Evolutionary conservation across 2,113 vertebrate genomes (phyloP), one percentile per base, ranked within the genome.

Genomic region (Phalacrocorax brasilianus): DNA sequence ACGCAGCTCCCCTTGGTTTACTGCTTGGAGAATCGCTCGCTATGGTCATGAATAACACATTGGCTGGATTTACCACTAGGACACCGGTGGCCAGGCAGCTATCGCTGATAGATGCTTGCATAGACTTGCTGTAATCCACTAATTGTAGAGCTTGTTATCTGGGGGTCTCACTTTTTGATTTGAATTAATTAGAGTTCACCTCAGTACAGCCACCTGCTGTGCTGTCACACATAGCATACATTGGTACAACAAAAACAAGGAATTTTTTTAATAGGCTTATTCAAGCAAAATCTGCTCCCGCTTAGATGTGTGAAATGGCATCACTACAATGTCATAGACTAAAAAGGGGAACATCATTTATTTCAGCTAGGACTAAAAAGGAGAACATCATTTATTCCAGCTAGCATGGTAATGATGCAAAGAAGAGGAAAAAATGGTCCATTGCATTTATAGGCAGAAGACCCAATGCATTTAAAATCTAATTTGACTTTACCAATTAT

Each of bases 131-230:
- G 93, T 95, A 98, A 97, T 96, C 93, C 83, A 77, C 97, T 98
- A 98, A 98, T 98, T 98, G 98, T 94, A 96, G 88, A 96, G 96
- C 97, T 98, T 97, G 95, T 98, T 97, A 96, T 89, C 85, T 42
- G 42, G 78, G 92, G 97, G 93, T 97, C 97, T 97, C 89, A 88
- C 86, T 98, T 96, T 97, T 95, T 97, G 95, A 97, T 98, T 96
- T 91, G 89, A 98, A 97, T 97, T 98, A 98, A 98, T 98, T 98
- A 97, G 97, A 93, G 95, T 94, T 96, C 93, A 97, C 95, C 96
- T 98, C 92, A 20, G 68, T 96, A 85, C 75, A 96, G 89, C 94
- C 96, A 93, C 97, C 94, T 96, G 92, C 90, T 77, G 61, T 95
- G 97, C 92, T 95, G 93, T 96, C 95, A 97, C 61, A 76, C 11